These are phyloP conservation scores for Helostoma temminkii DNA, from an alignment of 2,797 vertebrate species.

Conservation along the genomic window DNA sequence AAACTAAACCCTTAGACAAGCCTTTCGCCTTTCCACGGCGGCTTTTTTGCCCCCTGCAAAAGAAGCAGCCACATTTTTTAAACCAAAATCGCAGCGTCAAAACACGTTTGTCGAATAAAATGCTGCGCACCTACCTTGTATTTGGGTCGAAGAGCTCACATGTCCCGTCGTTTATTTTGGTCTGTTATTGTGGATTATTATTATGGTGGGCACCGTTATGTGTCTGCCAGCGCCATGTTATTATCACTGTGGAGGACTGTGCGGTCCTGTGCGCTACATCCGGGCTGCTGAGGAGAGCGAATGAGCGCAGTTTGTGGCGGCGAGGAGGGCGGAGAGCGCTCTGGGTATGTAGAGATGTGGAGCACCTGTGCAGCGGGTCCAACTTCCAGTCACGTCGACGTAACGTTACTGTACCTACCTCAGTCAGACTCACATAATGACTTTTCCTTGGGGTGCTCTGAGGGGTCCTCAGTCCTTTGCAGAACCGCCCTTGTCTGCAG, in stretches of 20 bases:
- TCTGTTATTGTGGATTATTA: constrained; percentile 40
- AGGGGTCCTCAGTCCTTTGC: neutral
- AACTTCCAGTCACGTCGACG: neutral
- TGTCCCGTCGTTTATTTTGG: constrained; percentile 74
- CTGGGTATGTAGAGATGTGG: constrained; percentile 38
- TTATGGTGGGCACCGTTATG: constrained; percentile 77
- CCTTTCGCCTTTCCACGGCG: constrained; percentile 57
- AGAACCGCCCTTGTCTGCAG: too few species aligned
- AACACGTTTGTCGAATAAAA: constrained; percentile 39
- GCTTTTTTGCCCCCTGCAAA: constrained; percentile 52
- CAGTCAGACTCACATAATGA: neutral
- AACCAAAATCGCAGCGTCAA: constrained; percentile 25
- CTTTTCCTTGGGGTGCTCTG: too few species aligned
- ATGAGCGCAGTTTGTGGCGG: constrained; percentile 69
- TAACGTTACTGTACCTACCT: neutral
- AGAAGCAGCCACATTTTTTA: constrained; percentile 48
- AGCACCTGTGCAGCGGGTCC: constrained; percentile 76
- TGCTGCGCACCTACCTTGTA: constrained; percentile 71
- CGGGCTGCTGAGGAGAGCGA: constrained; percentile 80
- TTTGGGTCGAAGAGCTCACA: constrained; percentile 78
- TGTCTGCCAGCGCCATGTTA: constrained; percentile 87
- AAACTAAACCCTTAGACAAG: constrained; percentile 40
- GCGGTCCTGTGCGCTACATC: constrained; percentile 85
- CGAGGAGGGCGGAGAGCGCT: constrained; percentile 64
- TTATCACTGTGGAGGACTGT: constrained; percentile 71